phyloP scores from a whole-genome alignment of 2,888 invertebrate species.

The Aphidius colemani region DNA sequence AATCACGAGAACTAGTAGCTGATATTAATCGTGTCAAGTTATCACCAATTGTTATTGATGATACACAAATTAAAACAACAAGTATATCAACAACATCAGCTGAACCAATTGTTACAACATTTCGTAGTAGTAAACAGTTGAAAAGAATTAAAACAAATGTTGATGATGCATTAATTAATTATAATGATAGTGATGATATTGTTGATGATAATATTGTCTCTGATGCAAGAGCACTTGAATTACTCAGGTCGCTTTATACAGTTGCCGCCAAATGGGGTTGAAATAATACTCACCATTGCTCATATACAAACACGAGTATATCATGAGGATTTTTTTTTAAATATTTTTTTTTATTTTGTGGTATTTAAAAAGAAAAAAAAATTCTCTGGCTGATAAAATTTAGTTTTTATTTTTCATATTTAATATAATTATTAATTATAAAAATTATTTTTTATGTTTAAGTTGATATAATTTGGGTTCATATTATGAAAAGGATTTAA shows the following conservation, averaged over 20 bases:
- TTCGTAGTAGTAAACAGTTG: slow-evolving; percentile 46
- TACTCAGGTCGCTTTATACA: slow-evolving; percentile 81
- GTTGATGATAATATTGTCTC: slow-evolving; percentile 62
- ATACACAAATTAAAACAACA: slow-evolving; percentile 15
- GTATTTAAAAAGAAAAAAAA: too few species aligned
- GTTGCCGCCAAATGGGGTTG: slow-evolving; percentile 83
- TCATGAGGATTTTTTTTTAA: too few species aligned
- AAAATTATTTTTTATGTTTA: background rate
- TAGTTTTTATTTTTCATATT: too few species aligned
- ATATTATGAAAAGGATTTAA: too few species aligned
- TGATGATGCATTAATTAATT: slow-evolving; percentile 49
- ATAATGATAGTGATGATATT: slow-evolving; percentile 49
- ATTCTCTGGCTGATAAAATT: too few species aligned
- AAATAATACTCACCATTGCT: slow-evolving; percentile 30
- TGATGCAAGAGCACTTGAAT: slow-evolving; percentile 79
- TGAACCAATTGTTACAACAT: slow-evolving; percentile 48
- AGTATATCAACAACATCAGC: slow-evolving; percentile 31
- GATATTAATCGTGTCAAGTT: slow-evolving; percentile 48
- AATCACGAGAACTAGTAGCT: slow-evolving; percentile 56
- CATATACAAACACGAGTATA: too few species aligned
- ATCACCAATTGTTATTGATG: slow-evolving; percentile 40
- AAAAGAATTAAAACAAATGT: slow-evolving; percentile 48
- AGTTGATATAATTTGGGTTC: background rate
- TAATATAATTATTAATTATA: too few species aligned
- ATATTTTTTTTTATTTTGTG: too few species aligned